A percentile compares a stretch with the other conserved stretches of the same genome.
phyloP scores from a whole-genome alignment of 2,888 invertebrate genomes.

The Lottia scabra region DNA sequence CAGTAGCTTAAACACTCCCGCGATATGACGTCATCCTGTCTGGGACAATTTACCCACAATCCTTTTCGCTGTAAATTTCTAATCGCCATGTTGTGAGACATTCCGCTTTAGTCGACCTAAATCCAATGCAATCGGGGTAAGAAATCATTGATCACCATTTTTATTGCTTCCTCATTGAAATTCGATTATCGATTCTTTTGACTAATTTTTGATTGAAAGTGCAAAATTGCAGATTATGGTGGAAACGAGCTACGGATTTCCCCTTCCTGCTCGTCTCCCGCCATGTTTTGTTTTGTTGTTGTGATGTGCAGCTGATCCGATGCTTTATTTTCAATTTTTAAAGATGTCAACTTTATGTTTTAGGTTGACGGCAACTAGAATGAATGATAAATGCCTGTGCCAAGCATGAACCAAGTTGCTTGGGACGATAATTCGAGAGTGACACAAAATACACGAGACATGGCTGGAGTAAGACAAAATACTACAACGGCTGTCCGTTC shows the following conservation, averaged over 20 bases:
- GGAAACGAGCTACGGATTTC: background rate
- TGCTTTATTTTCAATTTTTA: constrained; percentile 12
- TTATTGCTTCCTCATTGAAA: background rate
- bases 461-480: constrained; percentile 55
- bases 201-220: constrained; percentile 3
- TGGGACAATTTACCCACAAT: constrained; percentile 52
- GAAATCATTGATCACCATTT: constrained; percentile 18
- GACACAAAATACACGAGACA: constrained; percentile 54
- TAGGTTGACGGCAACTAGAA: constrained; percentile 39
- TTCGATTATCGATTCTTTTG: constrained; percentile 9
- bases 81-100: constrained; percentile 45
- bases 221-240: constrained; percentile 7
- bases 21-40: constrained; percentile 51
- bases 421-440: constrained; percentile 61
- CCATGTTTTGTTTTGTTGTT: constrained; percentile 30
- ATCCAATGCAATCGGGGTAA: constrained; percentile 59
- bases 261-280: constrained; percentile 27
- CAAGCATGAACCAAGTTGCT: constrained; percentile 66
- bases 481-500: constrained; percentile 67
- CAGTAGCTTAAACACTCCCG: constrained; percentile 30
- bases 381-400: constrained; percentile 58
- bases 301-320: constrained; percentile 8
- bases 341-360: constrained; percentile 25
- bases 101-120: constrained; percentile 41
- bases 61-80: constrained; percentile 54